Percentiles rank a stretch among this genome's conserved stretches.
Evolutionary conservation across 2,888 invertebrate genomes (phyloP).

Genomic region (Hydrotaea diabolus): DNA sequence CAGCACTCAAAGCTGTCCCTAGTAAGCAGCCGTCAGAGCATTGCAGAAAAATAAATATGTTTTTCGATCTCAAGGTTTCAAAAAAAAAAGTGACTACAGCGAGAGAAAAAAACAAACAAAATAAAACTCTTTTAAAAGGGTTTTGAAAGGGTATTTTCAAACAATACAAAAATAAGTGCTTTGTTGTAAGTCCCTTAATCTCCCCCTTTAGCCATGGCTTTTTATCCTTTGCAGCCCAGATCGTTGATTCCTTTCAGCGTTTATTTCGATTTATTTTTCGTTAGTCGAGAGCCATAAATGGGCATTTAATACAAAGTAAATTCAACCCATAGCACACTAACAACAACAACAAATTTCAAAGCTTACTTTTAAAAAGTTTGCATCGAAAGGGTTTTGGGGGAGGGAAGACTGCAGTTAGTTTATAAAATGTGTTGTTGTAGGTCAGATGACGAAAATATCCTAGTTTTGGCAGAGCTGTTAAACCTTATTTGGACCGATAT

Average conservation of each 20-base stretch:
- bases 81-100: not conserved
- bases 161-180: not conserved
- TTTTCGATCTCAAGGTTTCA: not conserved
- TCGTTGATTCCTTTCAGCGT: not conserved
- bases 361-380: not conserved
- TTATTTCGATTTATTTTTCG: not conserved
- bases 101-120: not conserved
- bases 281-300: not conserved
- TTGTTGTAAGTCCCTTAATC: too few species aligned
- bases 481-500: too few species aligned
- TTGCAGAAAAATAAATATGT: too few species aligned
- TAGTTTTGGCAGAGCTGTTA: too few species aligned
- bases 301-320: not conserved
- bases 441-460: too few species aligned
- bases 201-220: too few species aligned
- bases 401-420: too few species aligned
- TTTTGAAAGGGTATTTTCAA: constrained; percentile 4
- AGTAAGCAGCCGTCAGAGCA: not conserved
- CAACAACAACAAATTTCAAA: constrained; percentile 4
- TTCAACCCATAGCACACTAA: too few species aligned
- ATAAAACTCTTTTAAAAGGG: not conserved
- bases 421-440: too few species aligned
- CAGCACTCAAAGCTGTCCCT: too few species aligned
- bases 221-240: too few species aligned
- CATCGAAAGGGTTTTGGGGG: constrained; percentile 7